Evolutionary conservation across 1,140 invertebrate genomes (phyloP), one percentile per base, ranked within the genome.

Genomic region (Idris sp.): DNA sequence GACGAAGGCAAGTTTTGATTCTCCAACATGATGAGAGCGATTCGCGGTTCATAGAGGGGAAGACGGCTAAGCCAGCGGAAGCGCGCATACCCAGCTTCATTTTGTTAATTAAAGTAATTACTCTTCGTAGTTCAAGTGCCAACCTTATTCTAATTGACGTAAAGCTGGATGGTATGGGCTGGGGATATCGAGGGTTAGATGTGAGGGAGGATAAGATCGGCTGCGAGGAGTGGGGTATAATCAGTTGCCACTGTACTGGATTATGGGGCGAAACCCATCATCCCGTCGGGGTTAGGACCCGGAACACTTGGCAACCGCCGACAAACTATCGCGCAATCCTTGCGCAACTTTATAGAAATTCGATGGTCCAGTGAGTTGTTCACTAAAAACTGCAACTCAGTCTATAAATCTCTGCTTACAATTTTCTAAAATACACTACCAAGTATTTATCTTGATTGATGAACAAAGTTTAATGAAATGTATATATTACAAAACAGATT

Each of bases 41-140:
- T 81, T 69, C 76, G 78, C 69, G 79, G 71, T 74, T 77, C 53
- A 22, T 44, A 69, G 61, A 53, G 11, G 64, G 69, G 74, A 77
- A 75, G 72, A 41, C 74, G 59, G 61, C 65, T 76, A 75, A 78
- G 74, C 65, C 49, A 44, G 43, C 41, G 46, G 75, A 74, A 73
- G 65, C 74, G 75, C 82, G 79, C 81, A 81, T 83, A 83, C 78
- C 79, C 79, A 79, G 80, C 83, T 83, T 85, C 84, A 87, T 88
- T 88, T 88, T 87, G 86, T 88, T 88, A 88, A 88, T 88, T 88
- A 88, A 88, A 88, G 87, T 88, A 88, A 88, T 88, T 88, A 88
- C 86, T 88, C 87, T 88, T 88, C 86, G 86, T 87, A 87, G 82
- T 83, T 85, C 86, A 87, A 88, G 86, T 87, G 86, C 86, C 86